Evolutionary conservation across 2,888 invertebrate genomes (phyloP).

Genomic region (Harpalus rufipes): DNA sequence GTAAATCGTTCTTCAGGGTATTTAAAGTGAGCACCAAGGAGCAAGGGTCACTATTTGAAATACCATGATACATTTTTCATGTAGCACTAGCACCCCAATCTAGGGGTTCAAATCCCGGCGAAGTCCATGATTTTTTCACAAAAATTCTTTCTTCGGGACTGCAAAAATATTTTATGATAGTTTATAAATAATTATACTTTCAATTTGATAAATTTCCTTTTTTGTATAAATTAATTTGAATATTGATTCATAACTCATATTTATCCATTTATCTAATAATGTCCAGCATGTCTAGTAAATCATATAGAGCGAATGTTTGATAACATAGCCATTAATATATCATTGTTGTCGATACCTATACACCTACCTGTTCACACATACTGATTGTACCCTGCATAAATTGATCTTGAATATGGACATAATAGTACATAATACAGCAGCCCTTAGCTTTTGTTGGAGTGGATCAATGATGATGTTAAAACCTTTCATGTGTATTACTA

Average conservation of each 20-base stretch:
- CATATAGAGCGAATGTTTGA: not conserved
- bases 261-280: not conserved
- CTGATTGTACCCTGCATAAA: not conserved
- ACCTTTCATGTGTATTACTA: not conserved
- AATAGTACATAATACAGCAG: not conserved
- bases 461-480: too few species aligned
- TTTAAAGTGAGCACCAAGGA: too few species aligned
- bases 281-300: not conserved
- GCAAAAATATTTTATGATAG: too few species aligned
- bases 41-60: too few species aligned
- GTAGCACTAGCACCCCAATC: too few species aligned
- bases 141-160: too few species aligned
- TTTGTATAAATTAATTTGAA: not conserved
- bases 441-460: not conserved
- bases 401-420: not conserved
- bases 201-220: too few species aligned
- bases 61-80: too few species aligned
- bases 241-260: not conserved
- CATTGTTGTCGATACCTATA: constrained; percentile 31
- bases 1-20: too few species aligned
- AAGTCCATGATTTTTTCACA: too few species aligned
- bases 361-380: constrained; percentile 30
- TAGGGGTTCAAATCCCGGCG: too few species aligned
- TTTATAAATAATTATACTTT: too few species aligned
- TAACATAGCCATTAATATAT: constrained; percentile 15